Base-by-base conservation (phyloP, 1,140 invertebrate genomes). In the Drosophila sucinea region DNA sequence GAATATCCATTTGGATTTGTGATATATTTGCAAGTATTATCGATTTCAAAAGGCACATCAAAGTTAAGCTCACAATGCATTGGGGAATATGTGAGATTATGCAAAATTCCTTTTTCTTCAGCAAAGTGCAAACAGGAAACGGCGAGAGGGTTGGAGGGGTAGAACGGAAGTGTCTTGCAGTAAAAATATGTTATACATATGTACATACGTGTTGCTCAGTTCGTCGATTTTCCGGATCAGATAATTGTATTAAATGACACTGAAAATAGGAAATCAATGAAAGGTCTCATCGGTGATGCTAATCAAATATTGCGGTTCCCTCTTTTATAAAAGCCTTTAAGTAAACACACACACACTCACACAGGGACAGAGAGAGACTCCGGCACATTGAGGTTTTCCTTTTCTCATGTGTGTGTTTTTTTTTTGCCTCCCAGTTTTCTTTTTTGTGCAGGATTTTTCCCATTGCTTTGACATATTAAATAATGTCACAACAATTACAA, bases 401-500 rank as follows among this genome's bases (percentile, higher is more conserved):
- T 51, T 51, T 51, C 44, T 51, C 23, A 7, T 51, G 44, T n/a
- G 4, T 56, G 27, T 23, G 17, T 41, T 17, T 40, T 32, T 56
- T 40, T 17, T 17, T 17, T 17, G 17, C 17, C 17, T 0, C 35
- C 10, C 11, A 1, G 4, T 54, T 56, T 51, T 29, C 35, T 60
- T 60, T 65, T 35, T 79, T 80, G 65, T 86, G 73, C 66, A 65
- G 82, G 79, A 86, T 86, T 86, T 87, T 87, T 51, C 23, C 40
- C 84, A 78, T 78, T 80, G 77, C 83, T 87, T 87, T 87, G 83
- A 89, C 83, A 89, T 87, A 87, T 87, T 83, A 89, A 80, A 89
- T 87, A 87, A 87, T 87, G 83, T 87, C 80, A 74, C 80, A 87
- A 87, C 83, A 87, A 87, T 87, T 87, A 87, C 83, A 77, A 80